phyloP scores from a whole-genome alignment of 2,113 vertebrate genomes.

The Crotalus horridus region DNA sequence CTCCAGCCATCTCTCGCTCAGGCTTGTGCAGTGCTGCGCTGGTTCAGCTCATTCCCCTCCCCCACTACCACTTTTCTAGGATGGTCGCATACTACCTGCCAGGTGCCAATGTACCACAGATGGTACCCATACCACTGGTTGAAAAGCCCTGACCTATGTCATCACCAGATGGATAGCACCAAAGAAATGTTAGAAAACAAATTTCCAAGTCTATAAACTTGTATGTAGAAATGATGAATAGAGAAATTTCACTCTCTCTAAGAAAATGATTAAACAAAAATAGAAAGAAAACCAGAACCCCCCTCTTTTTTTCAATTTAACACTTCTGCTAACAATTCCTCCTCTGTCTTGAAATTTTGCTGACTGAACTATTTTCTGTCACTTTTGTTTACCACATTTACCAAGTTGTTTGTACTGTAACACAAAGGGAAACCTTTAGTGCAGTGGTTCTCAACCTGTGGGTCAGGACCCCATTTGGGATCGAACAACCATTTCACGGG shows the following conservation, averaged over 20 bases:
- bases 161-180: too few species aligned
- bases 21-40: too few species aligned
- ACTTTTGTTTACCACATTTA: not conserved
- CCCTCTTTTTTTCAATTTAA: not conserved
- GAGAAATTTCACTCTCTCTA: not conserved
- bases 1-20: too few species aligned
- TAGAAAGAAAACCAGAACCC: not conserved
- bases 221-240: not conserved
- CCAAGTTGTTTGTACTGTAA: not conserved
- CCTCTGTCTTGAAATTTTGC: not conserved
- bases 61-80: too few species aligned
- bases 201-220: not conserved
- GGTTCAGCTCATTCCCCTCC: too few species aligned
- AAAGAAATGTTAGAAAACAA: not conserved
- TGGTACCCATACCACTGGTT: too few species aligned
- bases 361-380: not conserved
- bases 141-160: not conserved
- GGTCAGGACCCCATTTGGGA: too few species aligned
- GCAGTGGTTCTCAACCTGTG: too few species aligned
- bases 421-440: not conserved
- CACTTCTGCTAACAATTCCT: not conserved
- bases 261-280: not conserved
- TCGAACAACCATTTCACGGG: too few species aligned
- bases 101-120: too few species aligned
- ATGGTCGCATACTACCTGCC: too few species aligned